These are phyloP conservation scores for Latheticus oryzae DNA, from an alignment of 2,888 invertebrate species.

Conservation along the genomic window DNA sequence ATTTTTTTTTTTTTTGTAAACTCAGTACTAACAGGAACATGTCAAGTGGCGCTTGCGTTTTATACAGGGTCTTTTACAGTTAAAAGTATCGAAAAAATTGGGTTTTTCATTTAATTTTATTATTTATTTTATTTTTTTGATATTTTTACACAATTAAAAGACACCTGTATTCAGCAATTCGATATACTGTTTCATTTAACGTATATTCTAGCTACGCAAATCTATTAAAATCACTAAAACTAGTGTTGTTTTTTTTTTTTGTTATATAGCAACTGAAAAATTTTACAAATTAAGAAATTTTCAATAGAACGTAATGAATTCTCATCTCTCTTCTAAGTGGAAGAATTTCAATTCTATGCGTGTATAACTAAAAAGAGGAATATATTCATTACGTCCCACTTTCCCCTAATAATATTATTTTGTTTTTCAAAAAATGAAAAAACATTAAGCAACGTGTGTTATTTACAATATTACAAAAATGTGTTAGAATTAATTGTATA, in stretches of 20 bases:
- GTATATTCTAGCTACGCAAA: constrained; percentile 59
- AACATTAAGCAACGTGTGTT: constrained; percentile 56
- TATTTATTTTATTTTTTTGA: too few relatives aligned
- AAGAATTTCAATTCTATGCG: too few relatives aligned
- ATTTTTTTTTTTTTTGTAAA: too few relatives aligned
- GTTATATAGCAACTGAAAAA: too few relatives aligned
- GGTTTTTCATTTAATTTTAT: too few relatives aligned
- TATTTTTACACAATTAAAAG: too few relatives aligned
- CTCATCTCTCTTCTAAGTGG: too few relatives aligned
- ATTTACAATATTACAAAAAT: constrained; percentile 59
- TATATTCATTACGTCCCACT: constrained; percentile 46
- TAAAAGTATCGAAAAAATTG: too few relatives aligned
- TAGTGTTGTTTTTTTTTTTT: constrained; percentile 55
- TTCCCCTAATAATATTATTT: constrained; percentile 33
- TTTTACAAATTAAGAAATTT: too few relatives aligned
- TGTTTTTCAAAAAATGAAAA: constrained; percentile 47
- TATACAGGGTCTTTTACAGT: too few relatives aligned
- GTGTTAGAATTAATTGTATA: constrained; percentile 54
- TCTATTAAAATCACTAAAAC: constrained; percentile 60
- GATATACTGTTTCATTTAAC: constrained; percentile 61
- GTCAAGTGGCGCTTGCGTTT: constrained; percentile 58
- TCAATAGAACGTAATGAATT: too few relatives aligned
- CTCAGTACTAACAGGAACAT: constrained; percentile 58
- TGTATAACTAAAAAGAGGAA: too few relatives aligned
- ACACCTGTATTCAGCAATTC: constrained; percentile 60